phyloP scores from a whole-genome alignment of 2,888 invertebrate genomes.

The Monopis laevigella region DNA sequence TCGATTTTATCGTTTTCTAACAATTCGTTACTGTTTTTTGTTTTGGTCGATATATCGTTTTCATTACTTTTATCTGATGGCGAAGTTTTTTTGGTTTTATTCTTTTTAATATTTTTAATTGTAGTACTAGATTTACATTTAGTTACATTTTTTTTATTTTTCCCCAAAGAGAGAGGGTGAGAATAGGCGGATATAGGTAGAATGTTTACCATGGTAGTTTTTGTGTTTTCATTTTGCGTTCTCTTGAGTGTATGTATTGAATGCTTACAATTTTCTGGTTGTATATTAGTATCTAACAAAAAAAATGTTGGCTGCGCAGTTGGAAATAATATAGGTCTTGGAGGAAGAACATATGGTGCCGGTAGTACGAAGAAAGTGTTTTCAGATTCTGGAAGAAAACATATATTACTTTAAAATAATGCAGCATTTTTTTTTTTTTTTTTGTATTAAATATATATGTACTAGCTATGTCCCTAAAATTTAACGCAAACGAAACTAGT shows the following conservation, averaged over 20 bases:
- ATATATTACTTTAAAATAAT: constrained; percentile 11
- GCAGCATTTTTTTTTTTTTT: too few relatives aligned
- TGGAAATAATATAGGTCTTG: constrained; percentile 47
- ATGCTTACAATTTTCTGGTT: constrained; percentile 35
- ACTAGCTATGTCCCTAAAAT: too few relatives aligned
- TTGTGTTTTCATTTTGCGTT: constrained; percentile 47
- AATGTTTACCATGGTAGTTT: constrained; percentile 60
- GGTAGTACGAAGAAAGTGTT: constrained; percentile 52
- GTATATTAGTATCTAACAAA: constrained; percentile 45
- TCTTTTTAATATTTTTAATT: constrained; percentile 27
- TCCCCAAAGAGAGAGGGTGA: constrained; percentile 38
- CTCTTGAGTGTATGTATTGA: constrained; percentile 39
- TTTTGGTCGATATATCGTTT: constrained; percentile 12
- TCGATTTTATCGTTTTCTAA: constrained; percentile 11
- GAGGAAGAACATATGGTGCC: constrained; percentile 53
- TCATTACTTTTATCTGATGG: constrained; percentile 4
- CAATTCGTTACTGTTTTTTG: constrained; percentile 21
- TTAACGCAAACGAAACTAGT: too few relatives aligned
- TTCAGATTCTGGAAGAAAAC: constrained; percentile 40
- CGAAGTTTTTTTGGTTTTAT: constrained; percentile 12
- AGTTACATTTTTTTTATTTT: constrained; percentile 25
- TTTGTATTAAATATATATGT: too few relatives aligned
- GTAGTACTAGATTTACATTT: constrained; percentile 3
- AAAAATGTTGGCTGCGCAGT: constrained; percentile 49
- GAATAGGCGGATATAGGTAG: constrained; percentile 61